Evolutionary conservation across 2,113 vertebrate species (phyloP), one percentile per base, ranked within the genome.

Genomic region (Chelonoidis abingdonii): DNA sequence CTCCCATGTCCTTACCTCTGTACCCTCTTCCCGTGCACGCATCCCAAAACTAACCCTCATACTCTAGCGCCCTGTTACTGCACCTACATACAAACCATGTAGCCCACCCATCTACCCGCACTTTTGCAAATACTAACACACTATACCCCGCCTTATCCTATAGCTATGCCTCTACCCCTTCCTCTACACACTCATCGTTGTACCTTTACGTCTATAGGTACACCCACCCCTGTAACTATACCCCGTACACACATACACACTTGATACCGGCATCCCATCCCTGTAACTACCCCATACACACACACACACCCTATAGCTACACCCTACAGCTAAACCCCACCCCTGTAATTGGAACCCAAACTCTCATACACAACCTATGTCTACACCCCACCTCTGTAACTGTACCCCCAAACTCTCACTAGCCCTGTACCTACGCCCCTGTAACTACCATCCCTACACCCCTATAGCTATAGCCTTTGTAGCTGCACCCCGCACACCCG

Each of bases 231-330:
- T n/a, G 0, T 29, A 38, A 69, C 69, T 44, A 12, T 35, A 31
- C 4, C 31, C 52, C 0, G 25, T 19, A 86, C 13, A 25, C 16
- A 7, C 0, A 0, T 5, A 2, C 7, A 65, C 31, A 35, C 31
- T 29, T 31, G 17, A 35, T 35, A 35, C 31, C 62, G 35, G 31
- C 27, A 27, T 27, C 25, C 56, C 56, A 57, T 25, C 21, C 29
- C 57, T 31, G 29, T 62, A 62, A 31, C 11, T 0, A 1, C 5
- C 14, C 8, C 2, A 21, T 31, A 49, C 29, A 1, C 29, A 2
- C 25, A 41, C 41, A 87, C 1, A 2, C 25, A 6, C 53, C 41
- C 11, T 12, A 81, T 92, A 88, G 76, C 5, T 24, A 76, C 4
- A 29, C 12, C 7, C 87, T 29, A 83, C 49, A 88, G 76, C 5